Evolutionary conservation across 2,888 invertebrate genomes (phyloP), one percentile per base, ranked within the genome.

Genomic region (Trachelus iudaicus): DNA sequence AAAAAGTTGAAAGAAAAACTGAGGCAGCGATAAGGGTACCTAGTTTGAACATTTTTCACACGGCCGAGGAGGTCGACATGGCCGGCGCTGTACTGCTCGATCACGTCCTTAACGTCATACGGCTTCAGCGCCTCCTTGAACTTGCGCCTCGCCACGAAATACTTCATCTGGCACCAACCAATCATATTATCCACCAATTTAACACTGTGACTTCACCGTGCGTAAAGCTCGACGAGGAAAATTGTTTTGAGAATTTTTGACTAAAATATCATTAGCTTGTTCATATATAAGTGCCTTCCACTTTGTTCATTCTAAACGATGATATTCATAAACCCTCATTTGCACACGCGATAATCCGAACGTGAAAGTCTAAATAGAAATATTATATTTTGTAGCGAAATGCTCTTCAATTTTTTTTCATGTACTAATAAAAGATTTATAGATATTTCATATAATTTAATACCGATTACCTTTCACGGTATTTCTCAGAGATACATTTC

Each of bases 91-190:
- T 97, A 97, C 93, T 97, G 97, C 92, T 97, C 97, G 92, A 97
- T 97, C 92, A 97, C 97, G 93, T 97, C 97, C 94, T 97, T 97
- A 91, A 97, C 97, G 93, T 97, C 97, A 93, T 97, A 97, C 85
- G 97, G 97, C 93, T 97, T 96, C 92, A 97, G 94, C 89, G 97
- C 97, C 93, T 97, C 97, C 93, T 96, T 96, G 94, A 97, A 97
- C 93, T 97, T 97, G 93, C 95, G 94, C 92, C 97, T 94, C 91
- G 97, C 96, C 92, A 97, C 96, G 94, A 97, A 96, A 94, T 97
- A 96, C 94, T 96, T 96, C 92, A 97, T 94, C 95, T 95, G 40
- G 6, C 40, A 56, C 40, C 40, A 56, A 23, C 23, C 23, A 56
- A 56, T 56, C 23, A 6, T 56, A 56, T 56, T 23, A 56, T 56